Percentiles rank a stretch among this genome's conserved stretches.
Conservation (phyloP, 2,113 vertebrate genomes). For the Manacus vitellinus region DNA sequence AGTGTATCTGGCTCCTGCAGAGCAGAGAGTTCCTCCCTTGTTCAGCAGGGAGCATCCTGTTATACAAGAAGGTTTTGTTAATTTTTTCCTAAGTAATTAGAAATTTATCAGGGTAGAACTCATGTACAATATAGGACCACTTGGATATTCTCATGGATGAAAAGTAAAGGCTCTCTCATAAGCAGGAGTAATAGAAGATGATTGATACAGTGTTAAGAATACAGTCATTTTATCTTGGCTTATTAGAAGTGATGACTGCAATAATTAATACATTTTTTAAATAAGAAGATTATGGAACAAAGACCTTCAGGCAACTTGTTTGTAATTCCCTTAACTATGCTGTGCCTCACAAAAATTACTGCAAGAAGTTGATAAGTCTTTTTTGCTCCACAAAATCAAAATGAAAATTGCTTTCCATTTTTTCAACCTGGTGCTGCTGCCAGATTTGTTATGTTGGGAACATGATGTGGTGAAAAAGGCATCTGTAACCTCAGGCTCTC, state of each 20-base stretch:
- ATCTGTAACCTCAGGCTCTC: conserved; percentile 66
- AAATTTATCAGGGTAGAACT: not conserved
- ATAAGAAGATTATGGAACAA: not conserved
- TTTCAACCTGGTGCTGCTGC: conserved; percentile 41
- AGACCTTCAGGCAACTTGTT: not conserved
- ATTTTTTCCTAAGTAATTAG: not conserved
- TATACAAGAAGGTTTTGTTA: not conserved
- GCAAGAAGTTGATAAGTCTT: not conserved
- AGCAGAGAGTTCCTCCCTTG: not conserved
- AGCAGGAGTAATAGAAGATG: not conserved
- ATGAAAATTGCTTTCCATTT: conserved; percentile 1
- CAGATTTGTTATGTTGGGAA: conserved; percentile 44
- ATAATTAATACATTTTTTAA: not conserved
- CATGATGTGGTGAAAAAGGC: conserved; percentile 57
- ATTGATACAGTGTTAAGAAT: not conserved
- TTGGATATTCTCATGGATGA: not conserved
- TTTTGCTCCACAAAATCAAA: not conserved
- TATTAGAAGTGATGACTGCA: not conserved
- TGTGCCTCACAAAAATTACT: conserved; percentile 14
- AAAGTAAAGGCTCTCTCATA: not conserved
- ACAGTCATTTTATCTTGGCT: not conserved
- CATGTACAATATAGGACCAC: not conserved
- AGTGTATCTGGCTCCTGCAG: not conserved
- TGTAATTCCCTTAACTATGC: not conserved
- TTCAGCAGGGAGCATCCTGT: not conserved